A percentile compares a stretch with the other conserved stretches of the same genome.
These are phyloP conservation scores for Sitta carolinensis DNA, from an alignment of 2,797 vertebrate genomes.

Conservation along the genomic window DNA sequence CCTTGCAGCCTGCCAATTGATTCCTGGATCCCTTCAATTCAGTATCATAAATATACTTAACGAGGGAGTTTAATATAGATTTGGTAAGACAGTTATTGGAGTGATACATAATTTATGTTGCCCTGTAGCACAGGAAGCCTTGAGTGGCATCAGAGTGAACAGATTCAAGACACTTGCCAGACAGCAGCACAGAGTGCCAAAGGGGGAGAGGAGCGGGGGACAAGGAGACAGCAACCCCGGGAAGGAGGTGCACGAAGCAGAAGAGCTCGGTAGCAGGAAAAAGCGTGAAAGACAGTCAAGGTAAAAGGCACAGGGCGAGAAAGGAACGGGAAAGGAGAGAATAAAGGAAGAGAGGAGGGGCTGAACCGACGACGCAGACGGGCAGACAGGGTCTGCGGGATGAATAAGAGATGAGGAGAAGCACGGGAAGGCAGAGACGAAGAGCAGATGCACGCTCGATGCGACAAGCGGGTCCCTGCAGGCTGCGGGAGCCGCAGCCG, in stretches of 20 bases:
- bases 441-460: not conserved
- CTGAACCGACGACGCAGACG: not conserved
- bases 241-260: not conserved
- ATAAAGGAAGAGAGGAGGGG: not conserved
- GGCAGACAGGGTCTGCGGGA: not conserved
- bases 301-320: not conserved
- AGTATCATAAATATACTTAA: slow-evolving; percentile 45
- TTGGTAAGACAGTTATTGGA: slow-evolving; percentile 20
- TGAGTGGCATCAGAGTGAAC: not conserved
- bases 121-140: not conserved
- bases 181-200: not conserved
- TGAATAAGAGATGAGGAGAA: not conserved
- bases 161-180: not conserved
- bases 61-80: slow-evolving; percentile 31
- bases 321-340: not conserved
- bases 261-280: not conserved
- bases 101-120: slow-evolving; percentile 48
- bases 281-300: not conserved
- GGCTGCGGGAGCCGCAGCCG: not conserved
- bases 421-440: not conserved
- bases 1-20: not conserved
- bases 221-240: not conserved
- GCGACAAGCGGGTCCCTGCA: not conserved
- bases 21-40: slow-evolving; percentile 31
- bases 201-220: not conserved